Percentiles rank a stretch among this genome's conserved stretches.
Evolutionary conservation across 2,113 vertebrate species (phyloP).

Genomic region (Tachuris rubrigastra): DNA sequence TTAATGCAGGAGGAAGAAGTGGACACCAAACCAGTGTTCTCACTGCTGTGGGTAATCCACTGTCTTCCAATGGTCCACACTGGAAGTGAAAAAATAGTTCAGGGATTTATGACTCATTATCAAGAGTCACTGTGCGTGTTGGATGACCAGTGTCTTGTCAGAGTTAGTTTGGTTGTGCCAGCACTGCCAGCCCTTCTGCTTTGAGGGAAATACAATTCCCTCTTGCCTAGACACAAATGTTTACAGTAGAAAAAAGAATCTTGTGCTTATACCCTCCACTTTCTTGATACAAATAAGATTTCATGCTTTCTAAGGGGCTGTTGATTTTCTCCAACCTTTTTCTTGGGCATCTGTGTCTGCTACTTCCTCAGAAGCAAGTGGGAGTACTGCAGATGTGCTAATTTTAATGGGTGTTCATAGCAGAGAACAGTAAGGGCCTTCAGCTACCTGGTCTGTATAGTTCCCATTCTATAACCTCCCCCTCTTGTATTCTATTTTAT

Average conservation of each 20-base stretch:
- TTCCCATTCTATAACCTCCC: neutral
- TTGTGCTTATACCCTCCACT: neutral
- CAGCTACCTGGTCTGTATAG: neutral
- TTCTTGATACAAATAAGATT: neutral
- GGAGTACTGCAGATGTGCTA: neutral
- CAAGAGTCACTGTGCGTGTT: neutral
- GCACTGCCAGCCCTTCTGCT: neutral
- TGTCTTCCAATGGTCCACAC: neutral
- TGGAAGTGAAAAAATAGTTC: neutral
- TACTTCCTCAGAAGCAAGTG: neutral
- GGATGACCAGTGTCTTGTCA: neutral
- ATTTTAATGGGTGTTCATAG: neutral
- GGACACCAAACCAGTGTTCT: neutral
- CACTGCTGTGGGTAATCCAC: neutral
- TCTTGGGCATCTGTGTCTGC: neutral
- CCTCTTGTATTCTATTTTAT: neutral
- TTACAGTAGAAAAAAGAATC: neutral
- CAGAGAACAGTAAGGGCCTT: neutral
- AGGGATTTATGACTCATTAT: neutral
- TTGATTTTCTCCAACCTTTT: neutral
- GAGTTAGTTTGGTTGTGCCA: neutral
- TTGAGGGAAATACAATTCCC: neutral
- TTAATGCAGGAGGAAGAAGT: neutral
- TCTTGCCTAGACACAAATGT: neutral
- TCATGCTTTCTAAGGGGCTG: neutral